These are phyloP conservation scores for Drosophila nigromelanica DNA, from an alignment of 1,140 invertebrate genomes.

Conservation along the genomic window DNA sequence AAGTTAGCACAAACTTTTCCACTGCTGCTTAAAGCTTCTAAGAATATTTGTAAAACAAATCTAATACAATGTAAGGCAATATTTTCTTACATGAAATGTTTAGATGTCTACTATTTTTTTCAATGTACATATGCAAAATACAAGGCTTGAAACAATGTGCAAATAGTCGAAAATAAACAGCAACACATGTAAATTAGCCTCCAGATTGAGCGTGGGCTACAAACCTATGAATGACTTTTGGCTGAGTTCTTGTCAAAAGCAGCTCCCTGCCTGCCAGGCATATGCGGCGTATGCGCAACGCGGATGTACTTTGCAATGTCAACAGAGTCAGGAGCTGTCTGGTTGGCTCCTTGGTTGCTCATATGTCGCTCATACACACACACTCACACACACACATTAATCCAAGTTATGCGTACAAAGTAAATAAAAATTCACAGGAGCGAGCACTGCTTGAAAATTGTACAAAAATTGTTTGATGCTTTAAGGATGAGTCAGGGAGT, in stretches of 20 bases:
- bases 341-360: slow-evolving; percentile 55
- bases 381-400: slow-evolving; percentile 5
- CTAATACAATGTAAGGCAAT: too few species aligned
- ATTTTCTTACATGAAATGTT: too few species aligned
- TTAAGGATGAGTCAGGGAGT: slow-evolving; percentile 33
- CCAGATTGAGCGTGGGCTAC: slow-evolving; percentile 33
- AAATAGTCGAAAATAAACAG: slow-evolving; percentile 44
- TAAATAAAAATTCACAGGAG: slow-evolving; percentile 63
- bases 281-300: slow-evolving; percentile 72
- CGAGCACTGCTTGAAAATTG: slow-evolving; percentile 25
- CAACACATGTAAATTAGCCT: slow-evolving; percentile 47
- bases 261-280: slow-evolving; percentile 12
- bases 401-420: slow-evolving; percentile 40
- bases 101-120: too few species aligned
- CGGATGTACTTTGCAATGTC: slow-evolving; percentile 68
- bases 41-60: too few species aligned
- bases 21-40: too few species aligned
- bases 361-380: slow-evolving; percentile 18
- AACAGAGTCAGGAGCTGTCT: slow-evolving; percentile 48
- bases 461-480: slow-evolving; percentile 36
- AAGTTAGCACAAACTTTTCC: too few species aligned
- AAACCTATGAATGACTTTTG: slow-evolving; percentile 36
- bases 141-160: slow-evolving; percentile 27
- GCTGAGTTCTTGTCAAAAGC: slow-evolving; percentile 28
- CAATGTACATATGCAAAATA: neutral